Evolutionary conservation across 2,113 vertebrate genomes (phyloP).

Genomic region (Leptobrachium leishanense): DNA sequence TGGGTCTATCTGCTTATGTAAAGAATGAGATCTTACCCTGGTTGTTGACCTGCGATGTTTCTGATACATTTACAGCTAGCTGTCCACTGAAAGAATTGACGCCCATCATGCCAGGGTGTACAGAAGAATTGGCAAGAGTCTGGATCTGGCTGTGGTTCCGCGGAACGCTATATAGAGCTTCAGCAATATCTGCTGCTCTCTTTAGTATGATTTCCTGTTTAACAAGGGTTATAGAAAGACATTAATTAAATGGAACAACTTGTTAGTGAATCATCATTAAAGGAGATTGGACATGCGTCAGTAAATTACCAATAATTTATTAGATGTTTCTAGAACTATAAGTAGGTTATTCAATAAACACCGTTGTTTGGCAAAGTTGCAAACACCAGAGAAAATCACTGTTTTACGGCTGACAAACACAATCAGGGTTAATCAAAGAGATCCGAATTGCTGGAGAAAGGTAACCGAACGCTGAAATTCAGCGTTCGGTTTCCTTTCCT

Average conservation of each 20-base stretch:
- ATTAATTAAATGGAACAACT: neutral
- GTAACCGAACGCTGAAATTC: too few relatives aligned
- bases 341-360: too few relatives aligned
- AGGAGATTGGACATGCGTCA: too few relatives aligned
- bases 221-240: neutral
- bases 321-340: too few relatives aligned
- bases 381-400: too few relatives aligned
- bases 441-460: too few relatives aligned
- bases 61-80: conserved; percentile 92
- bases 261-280: neutral
- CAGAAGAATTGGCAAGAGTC: conserved; percentile 80
- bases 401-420: too few relatives aligned
- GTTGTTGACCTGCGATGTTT: conserved; percentile 86
- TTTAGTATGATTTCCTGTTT: conserved; percentile 94
- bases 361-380: too few relatives aligned
- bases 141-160: conserved; percentile 95
- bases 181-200: conserved; percentile 94
- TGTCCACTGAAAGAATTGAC: conserved; percentile 96
- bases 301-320: too few relatives aligned
- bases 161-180: conserved; percentile 96
- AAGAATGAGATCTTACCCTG: conserved; percentile 76
- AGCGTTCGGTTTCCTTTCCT: too few relatives aligned
- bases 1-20: too few relatives aligned
- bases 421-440: too few relatives aligned
- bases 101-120: conserved; percentile 93